Evolutionary conservation across 2,797 vertebrate genomes (phyloP), one percentile per base, ranked within the genome.

Genomic region (Alfaro cultratus): DNA sequence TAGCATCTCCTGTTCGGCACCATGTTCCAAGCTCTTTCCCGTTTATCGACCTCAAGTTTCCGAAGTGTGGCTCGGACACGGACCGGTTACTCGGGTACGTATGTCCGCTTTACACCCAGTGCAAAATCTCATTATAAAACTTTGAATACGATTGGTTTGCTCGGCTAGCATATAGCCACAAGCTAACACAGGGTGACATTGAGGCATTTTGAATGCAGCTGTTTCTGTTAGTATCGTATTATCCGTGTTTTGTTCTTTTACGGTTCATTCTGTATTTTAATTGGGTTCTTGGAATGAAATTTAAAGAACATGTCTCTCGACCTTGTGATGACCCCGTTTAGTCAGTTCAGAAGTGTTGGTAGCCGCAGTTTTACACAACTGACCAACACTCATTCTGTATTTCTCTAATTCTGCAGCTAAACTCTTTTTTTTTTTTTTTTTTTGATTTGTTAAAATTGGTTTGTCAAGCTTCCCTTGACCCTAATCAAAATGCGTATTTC

Each of bases 21-120:
- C 49, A 96, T 96, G 96, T 92, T 96, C 82, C 89, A 92, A 83
- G 93, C 95, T 2, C 91, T 94, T 68, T 85, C 94, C 77, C 89
- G 92, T 84, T 79, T 95, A 49, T 94, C 95, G 36, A 68, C 93
- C 47, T 75, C 94, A 3, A 94, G 93, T 26, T 75, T 86, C 53
- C 88, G 95, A 76, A 85, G 84, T 82, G 62, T 96, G 83, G 80
- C 84, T 5, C 92, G 91, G 82, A 74, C 89, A 46, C 89, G 85
- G 73, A 84, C 90, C 67, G 53, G 79, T 31, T 89, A 83, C 80
- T 84, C 94, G 73, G 95, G 96, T 96, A 91, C 45, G 86, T 53
- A 43, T 0, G 26, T 36, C 49, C 5, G 36, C 13, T 29, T 31
- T 0, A n/a, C 4, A 3, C 0, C 4, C 55, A 5, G 0, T 8